Evolutionary conservation across 1,140 invertebrate species (phyloP), one percentile per base, ranked within the genome.

Genomic region (Sitobion miscanthi): DNA sequence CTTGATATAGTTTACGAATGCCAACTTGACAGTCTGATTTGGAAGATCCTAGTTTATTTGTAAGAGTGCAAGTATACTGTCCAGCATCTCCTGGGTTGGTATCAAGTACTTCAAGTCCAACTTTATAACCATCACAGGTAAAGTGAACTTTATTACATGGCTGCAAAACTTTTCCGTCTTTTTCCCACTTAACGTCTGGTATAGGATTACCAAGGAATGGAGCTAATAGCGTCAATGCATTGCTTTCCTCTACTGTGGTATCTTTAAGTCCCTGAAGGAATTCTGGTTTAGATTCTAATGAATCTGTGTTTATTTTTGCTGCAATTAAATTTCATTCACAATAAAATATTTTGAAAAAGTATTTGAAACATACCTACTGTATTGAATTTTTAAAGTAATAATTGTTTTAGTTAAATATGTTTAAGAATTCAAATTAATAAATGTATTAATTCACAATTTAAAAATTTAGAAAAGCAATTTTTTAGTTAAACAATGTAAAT

Each of bases 191-290:
- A 21, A 98, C 97, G 86, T 98, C 97, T 2, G 98, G 98, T 94
- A 98, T 96, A 0, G 98, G 98, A 96, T 98, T 98, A n/a, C 98
- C 98, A 38, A 96, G 95, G 94, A 98, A 97, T 4, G 97, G 96
- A 42, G 96, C 97, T 92, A 96, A 96, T 1, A 98, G 94, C 0
- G 95, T 94, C 9, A 98, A 94, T 0, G 96, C 96, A 94, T 97
- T 96, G 6, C 98, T 98, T 95, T 99, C 98, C 94, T 98, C 97
- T 0, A 97, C 96, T 17, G 96, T 96, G 0, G 96, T 95, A 95
- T 98, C 97, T 69, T 97, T 96, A 2, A 99, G 95, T 2, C 96
- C 96, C 94, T 97, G 97, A 17, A 97, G 95, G 95, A 99, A 98
- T 87, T 96, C 95, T 0, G 98, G 98, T 85, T 96, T 96, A 94